Base-by-base conservation (phyloP, 2,888 invertebrate genomes). In the Leucophora obtusa region DNA sequence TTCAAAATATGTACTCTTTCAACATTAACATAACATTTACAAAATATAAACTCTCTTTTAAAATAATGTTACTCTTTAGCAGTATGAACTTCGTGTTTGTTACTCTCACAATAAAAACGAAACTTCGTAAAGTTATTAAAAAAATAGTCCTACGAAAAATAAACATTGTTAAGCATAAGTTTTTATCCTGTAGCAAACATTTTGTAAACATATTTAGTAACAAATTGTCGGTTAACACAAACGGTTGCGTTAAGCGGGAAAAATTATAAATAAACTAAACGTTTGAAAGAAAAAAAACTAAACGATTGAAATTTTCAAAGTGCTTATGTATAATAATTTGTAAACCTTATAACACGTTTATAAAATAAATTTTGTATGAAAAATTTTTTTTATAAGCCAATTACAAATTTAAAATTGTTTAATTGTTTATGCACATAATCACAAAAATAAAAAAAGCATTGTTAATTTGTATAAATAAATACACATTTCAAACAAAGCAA, bases 191-290 rank as follows among this genome's bases (percentile, higher is more conserved):
- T 28, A 24, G 56, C 18, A 75, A 76, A 68, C 33, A 72, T 75
- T 68, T 62, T 68, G 56, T 62, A 58, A 76, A 80, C 28, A 72
- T 58, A 35, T 71, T 80, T 71, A 80, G 80, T 80, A 58, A 63
- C 75, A 72, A 75, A 68, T 72, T 68, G 47, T 71, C 71, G 68
- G 62, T 68, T 75, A 72, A 62, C 24, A 35, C 38, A 24, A 76
- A 63, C 71, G 72, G 80, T 80, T 63, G 75, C 69, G 47, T 24
- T 47, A 63, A 66, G 35, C 80, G 75, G 75, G 50, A 51, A 53
- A 66, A 28, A 3, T 24, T 3, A 2, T 5, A 24, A 24, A 2
- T 24, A 5, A 35, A 35, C 3, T 5, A 35, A 35, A 5, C n/a
- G n/a, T n/a, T n/a, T n/a, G n/a, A n/a, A n/a, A n/a, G n/a, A n/a